Percentiles rank a stretch among this genome's conserved stretches.
phyloP scores from a whole-genome alignment of 2,888 invertebrate species.

The Chouioia cunea region DNA sequence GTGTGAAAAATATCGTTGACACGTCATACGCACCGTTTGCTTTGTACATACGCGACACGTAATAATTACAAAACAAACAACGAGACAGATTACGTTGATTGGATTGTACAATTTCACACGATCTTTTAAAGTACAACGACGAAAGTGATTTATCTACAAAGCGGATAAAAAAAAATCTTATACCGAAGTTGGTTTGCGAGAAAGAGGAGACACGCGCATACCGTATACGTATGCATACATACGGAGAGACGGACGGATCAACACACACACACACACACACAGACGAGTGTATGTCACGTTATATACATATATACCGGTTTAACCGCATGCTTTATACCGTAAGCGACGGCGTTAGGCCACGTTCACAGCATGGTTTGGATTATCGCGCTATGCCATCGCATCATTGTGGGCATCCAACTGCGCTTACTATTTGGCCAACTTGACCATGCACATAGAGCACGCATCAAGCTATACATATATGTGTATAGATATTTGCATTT shows the following conservation, averaged over 20 bases:
- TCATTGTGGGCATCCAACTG: neutral
- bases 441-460: too few relatives aligned
- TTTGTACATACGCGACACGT: neutral
- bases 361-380: conserved; percentile 52
- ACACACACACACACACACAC: too few relatives aligned
- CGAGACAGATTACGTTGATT: neutral
- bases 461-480: too few relatives aligned
- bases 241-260: too few relatives aligned
- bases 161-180: too few relatives aligned
- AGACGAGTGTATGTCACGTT: too few relatives aligned
- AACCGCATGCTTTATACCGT: conserved; percentile 61
- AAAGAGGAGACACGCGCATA: too few relatives aligned
- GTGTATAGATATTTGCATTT: too few relatives aligned
- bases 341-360: conserved; percentile 53
- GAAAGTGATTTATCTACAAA: neutral
- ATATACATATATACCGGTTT: conserved; percentile 55
- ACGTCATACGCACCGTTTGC: neutral
- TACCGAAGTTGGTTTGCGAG: too few relatives aligned
- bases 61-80: neutral
- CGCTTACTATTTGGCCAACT: too few relatives aligned
- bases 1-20: neutral
- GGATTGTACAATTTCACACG: neutral
- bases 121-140: neutral
- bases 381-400: conserved; percentile 23
- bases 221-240: too few relatives aligned